Evolutionary conservation across 2,113 vertebrate species (phyloP), one percentile per base, ranked within the genome.

Genomic region (Uria lomvia): DNA sequence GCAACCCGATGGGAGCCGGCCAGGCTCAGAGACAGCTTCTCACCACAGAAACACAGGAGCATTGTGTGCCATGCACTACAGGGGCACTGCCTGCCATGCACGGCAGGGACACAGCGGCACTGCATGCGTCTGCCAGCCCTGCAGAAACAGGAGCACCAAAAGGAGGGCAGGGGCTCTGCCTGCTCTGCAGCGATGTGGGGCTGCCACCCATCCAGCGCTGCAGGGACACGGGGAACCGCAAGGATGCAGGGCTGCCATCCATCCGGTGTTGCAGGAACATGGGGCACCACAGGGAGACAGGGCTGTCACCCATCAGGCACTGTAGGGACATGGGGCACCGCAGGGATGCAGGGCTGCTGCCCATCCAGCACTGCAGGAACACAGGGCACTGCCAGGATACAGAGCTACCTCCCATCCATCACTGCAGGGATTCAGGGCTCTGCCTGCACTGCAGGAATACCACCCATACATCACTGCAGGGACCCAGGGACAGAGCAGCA

Each of bases 11-110:
- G 74, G 71, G 94, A 77, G 87, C 58, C 9, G 3, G 87, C 72
- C 86, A 89, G 80, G 70, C 85, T 88, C 67, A 0, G 68, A 86
- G 73, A 49, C 72, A 75, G 92, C 88, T 91, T 92, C 95, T 89
- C 87, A 90, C 72, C 78, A 29, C 72, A 38, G 86, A 78, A 90
- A 96, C 94, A 97, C 88, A 81, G 91, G 53, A 40, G 56, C 92
- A 90, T 94, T 94, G 89, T 89, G 89, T 59, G 84, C 94, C 91
- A 92, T 29, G n/a, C 73, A 92, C 55, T 36, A 77, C 66, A 63
- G 75, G 81, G 74, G 36, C 96, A 94, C 90, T 84, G 92, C 90
- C 90, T 81, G 77, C 96, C 84, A 89, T 0, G 9, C 74, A 94
- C 13, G 0, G 78, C 26, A 3, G 75, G 76, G 72, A 84, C 93